Conservation (phyloP, 2,113 vertebrate species). For the Marcusenius ussheri region DNA sequence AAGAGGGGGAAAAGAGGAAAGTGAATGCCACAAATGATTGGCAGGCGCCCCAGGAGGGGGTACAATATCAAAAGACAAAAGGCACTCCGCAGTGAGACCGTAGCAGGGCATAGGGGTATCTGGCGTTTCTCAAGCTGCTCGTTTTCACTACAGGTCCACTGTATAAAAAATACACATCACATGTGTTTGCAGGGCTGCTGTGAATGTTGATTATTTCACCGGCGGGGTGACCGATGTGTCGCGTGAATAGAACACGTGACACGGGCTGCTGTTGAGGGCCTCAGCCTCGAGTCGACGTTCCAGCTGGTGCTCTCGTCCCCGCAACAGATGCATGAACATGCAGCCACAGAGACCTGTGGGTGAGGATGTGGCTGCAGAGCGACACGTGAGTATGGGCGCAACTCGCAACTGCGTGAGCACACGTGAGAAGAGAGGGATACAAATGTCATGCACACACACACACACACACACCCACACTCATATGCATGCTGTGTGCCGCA, state of each 20-base stretch:
- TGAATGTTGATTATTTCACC: neutral
- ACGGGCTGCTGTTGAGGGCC: neutral
- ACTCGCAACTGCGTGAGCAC: neutral
- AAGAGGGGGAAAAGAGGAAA: neutral
- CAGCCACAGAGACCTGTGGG: neutral
- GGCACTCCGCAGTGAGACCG: neutral
- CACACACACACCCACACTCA: neutral
- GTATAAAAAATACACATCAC: neutral
- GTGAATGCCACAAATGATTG: neutral
- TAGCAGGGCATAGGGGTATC: neutral
- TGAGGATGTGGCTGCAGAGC: neutral
- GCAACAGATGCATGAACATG: neutral
- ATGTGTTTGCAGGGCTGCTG: neutral
- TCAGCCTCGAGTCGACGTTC: neutral
- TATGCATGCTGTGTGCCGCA: neutral
- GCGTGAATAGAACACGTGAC: neutral
- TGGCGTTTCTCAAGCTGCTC: neutral
- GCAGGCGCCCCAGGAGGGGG: neutral
- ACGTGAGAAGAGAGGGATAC: neutral
- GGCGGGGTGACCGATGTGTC: neutral
- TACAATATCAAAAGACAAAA: neutral
- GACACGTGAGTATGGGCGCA: neutral
- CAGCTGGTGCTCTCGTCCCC: neutral
- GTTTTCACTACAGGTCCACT: neutral
- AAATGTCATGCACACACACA: neutral